These are phyloP conservation scores for Psococerastis gibbosa DNA, from an alignment of 2,888 invertebrate genomes.

Conservation along the genomic window DNA sequence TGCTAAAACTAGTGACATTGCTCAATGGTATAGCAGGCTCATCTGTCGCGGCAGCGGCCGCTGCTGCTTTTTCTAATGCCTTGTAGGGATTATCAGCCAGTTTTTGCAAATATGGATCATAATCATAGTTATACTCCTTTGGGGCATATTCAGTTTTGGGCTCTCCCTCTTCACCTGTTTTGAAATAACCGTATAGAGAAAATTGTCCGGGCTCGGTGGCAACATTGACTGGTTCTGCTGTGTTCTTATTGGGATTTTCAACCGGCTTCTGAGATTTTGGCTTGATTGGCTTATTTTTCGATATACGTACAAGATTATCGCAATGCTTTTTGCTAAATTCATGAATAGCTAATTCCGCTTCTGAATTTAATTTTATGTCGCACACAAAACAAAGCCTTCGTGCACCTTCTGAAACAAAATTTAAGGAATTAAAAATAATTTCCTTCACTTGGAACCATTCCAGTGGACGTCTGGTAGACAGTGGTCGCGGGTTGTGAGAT, in stretches of 20 bases:
- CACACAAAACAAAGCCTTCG: background rate
- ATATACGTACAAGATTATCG: background rate
- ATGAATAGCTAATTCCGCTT: constrained; percentile 4
- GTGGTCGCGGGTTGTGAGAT: too few relatives aligned
- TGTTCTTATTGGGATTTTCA: background rate
- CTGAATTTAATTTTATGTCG: background rate
- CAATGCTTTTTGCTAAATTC: constrained; percentile 8
- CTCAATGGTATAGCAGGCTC: background rate
- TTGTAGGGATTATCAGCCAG: constrained; percentile 6
- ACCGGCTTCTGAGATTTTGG: background rate
- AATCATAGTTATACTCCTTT: constrained; percentile 3
- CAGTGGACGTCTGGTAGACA: too few relatives aligned
- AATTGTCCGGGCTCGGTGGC: constrained; percentile 2
- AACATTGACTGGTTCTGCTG: background rate
- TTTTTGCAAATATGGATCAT: constrained; percentile 9
- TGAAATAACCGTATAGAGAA: constrained; percentile 5
- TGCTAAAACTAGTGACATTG: constrained; percentile 5
- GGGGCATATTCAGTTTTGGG: background rate
- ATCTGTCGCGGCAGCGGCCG: background rate
- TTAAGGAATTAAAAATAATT: too few relatives aligned
- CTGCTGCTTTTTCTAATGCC: background rate
- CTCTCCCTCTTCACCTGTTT: background rate
- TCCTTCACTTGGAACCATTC: too few relatives aligned
- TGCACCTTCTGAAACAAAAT: too few relatives aligned
- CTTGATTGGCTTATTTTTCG: constrained; percentile 2